phyloP scores from a whole-genome alignment of 2,113 vertebrate genomes.

The Serranochromis macrocephalus region DNA sequence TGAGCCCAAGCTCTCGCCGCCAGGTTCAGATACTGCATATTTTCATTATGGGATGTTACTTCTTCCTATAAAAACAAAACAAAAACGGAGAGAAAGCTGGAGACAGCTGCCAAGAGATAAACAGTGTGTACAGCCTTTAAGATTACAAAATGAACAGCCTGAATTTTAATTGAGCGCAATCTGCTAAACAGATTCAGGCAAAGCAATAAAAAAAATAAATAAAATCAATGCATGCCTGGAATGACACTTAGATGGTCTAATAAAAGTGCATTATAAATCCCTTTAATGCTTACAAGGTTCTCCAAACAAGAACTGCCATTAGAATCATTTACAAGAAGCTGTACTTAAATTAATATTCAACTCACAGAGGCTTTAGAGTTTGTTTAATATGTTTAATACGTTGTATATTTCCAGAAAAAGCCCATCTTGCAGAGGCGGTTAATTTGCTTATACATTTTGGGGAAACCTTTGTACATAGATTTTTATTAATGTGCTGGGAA shows the following conservation, averaged over 20 bases:
- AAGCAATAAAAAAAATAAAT: background rate
- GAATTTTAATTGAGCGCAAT: background rate
- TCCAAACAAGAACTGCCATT: background rate
- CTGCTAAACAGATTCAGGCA: background rate
- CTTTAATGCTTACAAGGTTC: background rate
- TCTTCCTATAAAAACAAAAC: constrained; percentile 65
- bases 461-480: background rate
- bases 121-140: background rate
- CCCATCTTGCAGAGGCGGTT: background rate
- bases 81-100: background rate
- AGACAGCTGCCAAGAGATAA: background rate
- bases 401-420: background rate
- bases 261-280: background rate
- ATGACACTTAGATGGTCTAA: background rate
- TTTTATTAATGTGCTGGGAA: background rate
- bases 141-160: background rate
- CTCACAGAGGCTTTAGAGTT: background rate
- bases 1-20: constrained; percentile 70
- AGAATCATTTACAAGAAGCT: background rate
- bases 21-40: constrained; percentile 82
- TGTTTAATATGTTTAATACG: background rate
- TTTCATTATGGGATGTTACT: constrained; percentile 78
- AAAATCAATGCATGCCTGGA: background rate
- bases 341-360: background rate
- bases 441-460: background rate